A percentile compares a stretch with the other conserved stretches of the same genome.
Evolutionary conservation across 2,797 vertebrate genomes (phyloP).

Genomic region (Denticeps clupeoides): DNA sequence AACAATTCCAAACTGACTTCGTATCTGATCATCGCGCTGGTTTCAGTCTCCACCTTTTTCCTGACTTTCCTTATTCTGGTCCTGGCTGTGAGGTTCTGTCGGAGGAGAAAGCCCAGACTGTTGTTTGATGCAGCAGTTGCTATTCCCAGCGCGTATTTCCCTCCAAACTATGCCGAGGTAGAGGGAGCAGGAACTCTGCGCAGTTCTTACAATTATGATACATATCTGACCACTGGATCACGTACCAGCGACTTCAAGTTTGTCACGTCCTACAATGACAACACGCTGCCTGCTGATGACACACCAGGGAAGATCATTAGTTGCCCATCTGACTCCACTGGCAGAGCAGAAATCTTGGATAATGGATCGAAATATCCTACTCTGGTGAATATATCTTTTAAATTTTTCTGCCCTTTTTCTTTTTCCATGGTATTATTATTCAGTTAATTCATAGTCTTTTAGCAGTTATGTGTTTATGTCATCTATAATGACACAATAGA

Average conservation of each 20-base stretch:
- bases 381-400: conserved; percentile 8
- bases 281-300: background rate
- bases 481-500: no score
- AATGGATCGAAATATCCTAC: background rate
- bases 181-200: background rate
- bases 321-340: background rate
- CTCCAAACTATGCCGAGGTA: background rate
- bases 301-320: conserved; percentile 16
- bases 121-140: background rate
- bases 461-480: no score
- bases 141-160: background rate
- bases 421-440: no score
- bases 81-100: background rate
- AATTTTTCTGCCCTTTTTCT: no score
- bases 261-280: conserved; percentile 16
- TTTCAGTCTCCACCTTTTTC: background rate
- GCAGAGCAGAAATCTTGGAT: background rate
- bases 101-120: background rate
- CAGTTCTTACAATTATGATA: conserved; percentile 24
- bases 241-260: conserved; percentile 25
- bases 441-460: no score
- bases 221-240: conserved; percentile 25
- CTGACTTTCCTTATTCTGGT: background rate
- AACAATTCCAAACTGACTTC: background rate
- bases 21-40: conserved; percentile 1